These are phyloP conservation scores for Lepilemur ruficaudatus DNA, from an alignment of 2,797 vertebrate species.

Conservation along the genomic window DNA sequence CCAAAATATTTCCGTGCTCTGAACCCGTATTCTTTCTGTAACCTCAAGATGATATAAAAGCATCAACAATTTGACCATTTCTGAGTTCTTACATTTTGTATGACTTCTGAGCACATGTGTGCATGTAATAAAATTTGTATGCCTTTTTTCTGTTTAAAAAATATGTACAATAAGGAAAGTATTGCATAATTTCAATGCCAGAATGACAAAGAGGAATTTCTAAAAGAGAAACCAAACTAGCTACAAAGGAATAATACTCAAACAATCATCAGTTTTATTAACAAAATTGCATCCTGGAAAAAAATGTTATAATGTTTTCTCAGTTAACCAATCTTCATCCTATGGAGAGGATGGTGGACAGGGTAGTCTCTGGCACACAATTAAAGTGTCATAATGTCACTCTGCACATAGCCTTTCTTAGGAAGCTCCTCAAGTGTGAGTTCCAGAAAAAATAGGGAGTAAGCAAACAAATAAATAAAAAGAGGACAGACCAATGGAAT, in stretches of 20 bases:
- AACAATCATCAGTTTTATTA: neutral
- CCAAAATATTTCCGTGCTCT: neutral
- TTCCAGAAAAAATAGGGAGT: neutral
- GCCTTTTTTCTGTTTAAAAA: neutral
- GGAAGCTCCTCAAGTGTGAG: neutral
- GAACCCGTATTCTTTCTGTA: neutral
- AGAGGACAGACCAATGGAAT: neutral
- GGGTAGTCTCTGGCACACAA: neutral
- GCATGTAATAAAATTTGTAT: neutral
- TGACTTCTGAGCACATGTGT: neutral
- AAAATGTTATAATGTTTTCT: neutral
- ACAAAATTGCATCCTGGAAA: neutral
- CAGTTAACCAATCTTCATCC: neutral
- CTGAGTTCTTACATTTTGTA: neutral
- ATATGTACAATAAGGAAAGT: neutral
- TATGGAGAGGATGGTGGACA: neutral
- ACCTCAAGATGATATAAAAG: neutral
- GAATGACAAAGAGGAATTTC: neutral
- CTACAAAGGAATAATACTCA: neutral
- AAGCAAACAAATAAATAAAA: neutral
- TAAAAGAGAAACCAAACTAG: neutral
- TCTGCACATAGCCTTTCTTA: neutral
- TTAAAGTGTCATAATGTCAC: neutral
- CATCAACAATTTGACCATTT: neutral
- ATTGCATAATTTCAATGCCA: neutral